Conservation (phyloP, 2,113 vertebrate genomes). For the Toxotes chatareus region DNA sequence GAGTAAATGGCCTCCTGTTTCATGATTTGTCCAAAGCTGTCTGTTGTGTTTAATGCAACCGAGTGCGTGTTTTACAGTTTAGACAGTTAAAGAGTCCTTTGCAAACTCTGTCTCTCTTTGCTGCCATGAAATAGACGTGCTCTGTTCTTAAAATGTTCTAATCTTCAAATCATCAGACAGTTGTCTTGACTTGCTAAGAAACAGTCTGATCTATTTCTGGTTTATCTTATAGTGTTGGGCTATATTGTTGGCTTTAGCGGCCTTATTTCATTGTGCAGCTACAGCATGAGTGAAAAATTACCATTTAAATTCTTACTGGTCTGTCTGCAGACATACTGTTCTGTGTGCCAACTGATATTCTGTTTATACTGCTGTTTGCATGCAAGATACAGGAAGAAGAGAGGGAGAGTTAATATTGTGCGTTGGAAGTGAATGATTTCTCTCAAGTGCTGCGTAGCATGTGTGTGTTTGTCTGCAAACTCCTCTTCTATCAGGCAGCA, state of each 20-base stretch:
- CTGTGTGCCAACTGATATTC: neutral
- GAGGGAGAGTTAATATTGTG: neutral
- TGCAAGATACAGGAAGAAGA: neutral
- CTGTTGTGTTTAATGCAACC: slow-evolving; percentile 10
- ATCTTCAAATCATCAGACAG: slow-evolving; percentile 54
- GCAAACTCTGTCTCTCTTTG: slow-evolving; percentile 13
- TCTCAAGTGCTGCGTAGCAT: neutral
- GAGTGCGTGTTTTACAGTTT: slow-evolving; percentile 17
- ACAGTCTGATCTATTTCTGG: slow-evolving; percentile 32
- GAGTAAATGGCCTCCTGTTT: slow-evolving; percentile 35
- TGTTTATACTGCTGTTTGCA: neutral
- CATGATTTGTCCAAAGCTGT: slow-evolving; percentile 40
- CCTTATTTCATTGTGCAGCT: slow-evolving; percentile 1
- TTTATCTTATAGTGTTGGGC: slow-evolving; percentile 35
- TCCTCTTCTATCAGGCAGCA: neutral
- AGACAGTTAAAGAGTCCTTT: slow-evolving; percentile 34
- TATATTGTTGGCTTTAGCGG: slow-evolving; percentile 16
- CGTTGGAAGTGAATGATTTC: neutral
- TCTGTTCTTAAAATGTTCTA: slow-evolving; percentile 22
- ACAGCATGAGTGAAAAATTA: slow-evolving; percentile 2
- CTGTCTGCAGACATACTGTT: slow-evolving; percentile 2
- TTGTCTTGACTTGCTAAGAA: slow-evolving; percentile 38
- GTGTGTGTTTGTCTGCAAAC: neutral
- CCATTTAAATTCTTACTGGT: neutral
- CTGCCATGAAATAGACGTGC: slow-evolving; percentile 25